Conservation (phyloP, 2,888 invertebrate species). For the Sinelater perroti region DNA sequence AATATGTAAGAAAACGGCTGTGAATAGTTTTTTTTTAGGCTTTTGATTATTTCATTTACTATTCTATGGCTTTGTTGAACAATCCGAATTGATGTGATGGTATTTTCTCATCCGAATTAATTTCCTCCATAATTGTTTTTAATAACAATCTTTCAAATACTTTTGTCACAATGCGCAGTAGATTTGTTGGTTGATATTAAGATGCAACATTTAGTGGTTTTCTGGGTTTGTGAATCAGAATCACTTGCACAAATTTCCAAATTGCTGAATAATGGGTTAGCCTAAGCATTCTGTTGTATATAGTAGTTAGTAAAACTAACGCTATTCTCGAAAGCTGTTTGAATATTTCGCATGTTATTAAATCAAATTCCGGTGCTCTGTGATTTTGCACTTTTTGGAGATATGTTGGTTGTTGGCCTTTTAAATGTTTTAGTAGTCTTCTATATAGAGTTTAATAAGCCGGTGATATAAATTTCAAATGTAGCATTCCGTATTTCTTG, state of each 20-base stretch:
- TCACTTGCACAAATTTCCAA: background rate
- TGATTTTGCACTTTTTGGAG: too few relatives aligned
- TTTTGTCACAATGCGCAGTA: background rate
- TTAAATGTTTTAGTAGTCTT: too few relatives aligned
- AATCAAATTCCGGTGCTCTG: background rate
- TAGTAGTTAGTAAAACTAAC: background rate
- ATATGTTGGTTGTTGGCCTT: too few relatives aligned
- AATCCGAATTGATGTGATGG: too few relatives aligned
- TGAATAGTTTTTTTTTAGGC: background rate
- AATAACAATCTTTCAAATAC: constrained; percentile 1
- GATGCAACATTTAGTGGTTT: background rate
- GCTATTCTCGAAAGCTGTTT: background rate
- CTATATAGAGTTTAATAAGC: too few relatives aligned
- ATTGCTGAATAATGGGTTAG: background rate
- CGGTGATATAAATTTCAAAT: too few relatives aligned
- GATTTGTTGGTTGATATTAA: background rate
- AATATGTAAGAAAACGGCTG: background rate
- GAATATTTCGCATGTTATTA: background rate
- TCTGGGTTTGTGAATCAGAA: constrained; percentile 6
- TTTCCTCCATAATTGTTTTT: too few relatives aligned
- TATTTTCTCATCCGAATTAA: too few relatives aligned
- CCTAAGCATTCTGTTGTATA: background rate
- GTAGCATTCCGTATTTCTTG: too few relatives aligned
- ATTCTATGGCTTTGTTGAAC: too few relatives aligned
- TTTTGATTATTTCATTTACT: too few relatives aligned